phyloP scores from a whole-genome alignment of 2,888 invertebrate species.

The Polyommatus icarus region DNA sequence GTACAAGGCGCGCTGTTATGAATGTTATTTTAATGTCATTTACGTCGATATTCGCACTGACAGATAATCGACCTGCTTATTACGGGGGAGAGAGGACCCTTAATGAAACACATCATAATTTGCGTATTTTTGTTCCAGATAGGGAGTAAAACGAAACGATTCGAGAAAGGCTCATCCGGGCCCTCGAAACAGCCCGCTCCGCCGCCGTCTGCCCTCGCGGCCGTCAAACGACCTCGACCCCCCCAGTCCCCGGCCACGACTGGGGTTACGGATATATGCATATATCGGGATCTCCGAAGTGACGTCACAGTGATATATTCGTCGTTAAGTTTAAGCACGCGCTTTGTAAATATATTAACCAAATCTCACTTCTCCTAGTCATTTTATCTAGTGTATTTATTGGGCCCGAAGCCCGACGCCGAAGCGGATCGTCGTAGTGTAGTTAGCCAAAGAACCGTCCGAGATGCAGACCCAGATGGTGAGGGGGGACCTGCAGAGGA shows the following conservation, averaged over 20 bases:
- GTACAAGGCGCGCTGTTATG: no score
- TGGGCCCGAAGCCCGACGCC: slow-evolving; percentile 40
- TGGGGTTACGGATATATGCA: slow-evolving; percentile 71
- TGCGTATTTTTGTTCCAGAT: slow-evolving; percentile 65
- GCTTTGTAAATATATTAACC: slow-evolving; percentile 55
- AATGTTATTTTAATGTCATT: no score
- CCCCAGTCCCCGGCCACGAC: slow-evolving; percentile 77
- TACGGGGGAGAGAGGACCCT: no score
- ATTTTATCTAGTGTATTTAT: slow-evolving; percentile 78
- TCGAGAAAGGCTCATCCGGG: slow-evolving; percentile 61
- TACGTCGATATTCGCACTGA: no score
- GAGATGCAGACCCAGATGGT: slow-evolving; percentile 73
- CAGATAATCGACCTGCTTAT: no score
- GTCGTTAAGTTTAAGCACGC: slow-evolving; percentile 63
- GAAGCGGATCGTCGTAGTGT: slow-evolving; percentile 23
- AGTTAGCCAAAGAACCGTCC: slow-evolving; percentile 56
- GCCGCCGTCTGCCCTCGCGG: slow-evolving; percentile 75
- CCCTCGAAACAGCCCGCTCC: slow-evolving; percentile 72
- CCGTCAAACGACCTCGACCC: slow-evolving; percentile 66
- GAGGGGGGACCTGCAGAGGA: slow-evolving; percentile 72
- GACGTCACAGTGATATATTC: slow-evolving; percentile 76
- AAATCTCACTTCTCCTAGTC: slow-evolving; percentile 74
- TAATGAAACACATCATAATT: background rate
- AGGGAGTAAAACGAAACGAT: slow-evolving; percentile 70
- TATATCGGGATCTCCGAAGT: slow-evolving; percentile 78